A percentile compares a stretch with the other conserved stretches of the same genome.
phyloP scores from a whole-genome alignment of 2,888 invertebrate species.

The Drosophila crucigera region DNA sequence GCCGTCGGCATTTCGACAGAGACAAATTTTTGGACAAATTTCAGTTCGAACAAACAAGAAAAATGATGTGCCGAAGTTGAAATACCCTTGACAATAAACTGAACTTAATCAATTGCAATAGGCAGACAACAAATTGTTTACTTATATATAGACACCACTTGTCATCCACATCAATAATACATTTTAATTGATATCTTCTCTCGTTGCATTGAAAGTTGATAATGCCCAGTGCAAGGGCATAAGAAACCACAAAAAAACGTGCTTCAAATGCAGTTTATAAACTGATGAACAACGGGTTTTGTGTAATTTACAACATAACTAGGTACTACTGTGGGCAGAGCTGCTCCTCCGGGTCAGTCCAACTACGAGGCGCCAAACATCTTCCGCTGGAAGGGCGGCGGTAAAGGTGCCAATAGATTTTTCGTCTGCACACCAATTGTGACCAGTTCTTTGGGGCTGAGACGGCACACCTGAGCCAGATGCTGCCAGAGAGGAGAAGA shows the following conservation, averaged over 20 bases:
- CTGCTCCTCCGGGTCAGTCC: not conserved
- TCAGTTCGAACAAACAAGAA: not conserved
- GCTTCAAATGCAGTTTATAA: slow-evolving; percentile 19
- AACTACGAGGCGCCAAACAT: slow-evolving; percentile 87
- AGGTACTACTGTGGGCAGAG: slow-evolving; percentile 31
- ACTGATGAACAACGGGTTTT: slow-evolving; percentile 17
- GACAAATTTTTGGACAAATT: slow-evolving; percentile 66
- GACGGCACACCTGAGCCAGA: slow-evolving; percentile 89
- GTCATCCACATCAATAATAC: not conserved
- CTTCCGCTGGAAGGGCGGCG: slow-evolving; percentile 89
- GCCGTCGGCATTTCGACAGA: slow-evolving; percentile 33
- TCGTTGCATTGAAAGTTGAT: not conserved
- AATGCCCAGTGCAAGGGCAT: not conserved
- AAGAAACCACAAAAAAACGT: slow-evolving; percentile 24
- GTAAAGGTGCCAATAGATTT: slow-evolving; percentile 89
- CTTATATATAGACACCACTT: not conserved
- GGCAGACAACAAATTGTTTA: not conserved
- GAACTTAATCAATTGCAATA: not conserved
- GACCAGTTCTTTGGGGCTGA: slow-evolving; percentile 90
- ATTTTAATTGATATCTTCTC: not conserved
- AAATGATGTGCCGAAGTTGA: not conserved
- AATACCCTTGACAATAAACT: not conserved
- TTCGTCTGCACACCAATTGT: slow-evolving; percentile 91
- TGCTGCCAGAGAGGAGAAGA: slow-evolving; percentile 86
- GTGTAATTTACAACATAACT: slow-evolving; percentile 35